phyloP scores from a whole-genome alignment of 2,797 vertebrate species.

The Calcarius lapponicus region DNA sequence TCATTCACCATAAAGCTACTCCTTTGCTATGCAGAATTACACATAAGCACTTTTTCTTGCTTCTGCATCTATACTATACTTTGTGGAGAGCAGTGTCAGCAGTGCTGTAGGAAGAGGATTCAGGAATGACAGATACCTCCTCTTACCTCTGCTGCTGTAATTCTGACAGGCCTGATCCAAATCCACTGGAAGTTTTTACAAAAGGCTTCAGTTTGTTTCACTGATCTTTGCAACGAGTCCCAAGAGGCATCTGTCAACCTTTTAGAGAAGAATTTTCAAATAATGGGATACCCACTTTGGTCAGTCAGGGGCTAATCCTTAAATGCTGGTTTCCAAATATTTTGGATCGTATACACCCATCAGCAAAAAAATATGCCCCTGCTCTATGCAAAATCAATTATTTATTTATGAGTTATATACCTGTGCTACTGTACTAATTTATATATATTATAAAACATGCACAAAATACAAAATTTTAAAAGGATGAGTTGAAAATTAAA shows the following conservation, averaged over 20 bases:
- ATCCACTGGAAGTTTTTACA: not conserved
- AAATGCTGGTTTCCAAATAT: not conserved
- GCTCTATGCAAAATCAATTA: not conserved
- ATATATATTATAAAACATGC: not conserved
- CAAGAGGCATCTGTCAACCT: not conserved
- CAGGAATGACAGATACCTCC: not conserved
- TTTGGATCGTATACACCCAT: not conserved
- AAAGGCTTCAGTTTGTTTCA: not conserved
- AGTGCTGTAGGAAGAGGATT: not conserved
- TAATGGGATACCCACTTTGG: not conserved
- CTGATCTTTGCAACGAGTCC: not conserved
- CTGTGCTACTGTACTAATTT: not conserved
- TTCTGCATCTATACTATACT: not conserved
- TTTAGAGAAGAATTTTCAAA: not conserved
- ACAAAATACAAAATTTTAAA: not conserved
- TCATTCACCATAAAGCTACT: not conserved
- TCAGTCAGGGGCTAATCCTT: not conserved
- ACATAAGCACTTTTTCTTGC: not conserved
- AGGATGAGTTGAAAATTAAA: not conserved
- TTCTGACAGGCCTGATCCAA: not conserved
- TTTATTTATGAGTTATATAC: not conserved
- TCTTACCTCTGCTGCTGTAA: not conserved
- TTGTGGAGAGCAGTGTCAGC: not conserved
- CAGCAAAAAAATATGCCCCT: not conserved
- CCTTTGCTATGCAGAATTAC: not conserved